Base-by-base conservation (phyloP, 2,888 invertebrate genomes). In the Lycocerus yunnanus region DNA sequence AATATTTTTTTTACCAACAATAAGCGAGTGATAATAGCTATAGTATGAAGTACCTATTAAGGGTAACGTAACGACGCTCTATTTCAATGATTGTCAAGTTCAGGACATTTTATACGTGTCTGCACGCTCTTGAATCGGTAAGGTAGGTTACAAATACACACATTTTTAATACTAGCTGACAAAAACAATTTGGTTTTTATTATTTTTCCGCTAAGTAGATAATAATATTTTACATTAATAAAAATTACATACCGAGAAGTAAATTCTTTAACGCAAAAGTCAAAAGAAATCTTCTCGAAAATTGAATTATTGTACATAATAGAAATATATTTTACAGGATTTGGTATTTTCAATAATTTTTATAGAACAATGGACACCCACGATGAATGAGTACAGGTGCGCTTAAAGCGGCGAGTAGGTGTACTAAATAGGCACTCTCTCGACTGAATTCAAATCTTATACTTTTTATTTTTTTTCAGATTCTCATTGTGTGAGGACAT, bases 401-500 rank as follows among this genome's bases (percentile, higher is more conserved):
- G 84, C 82, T 83, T 79, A 82, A 77, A 80, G 81, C 81, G 82
- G 81, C 74, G 80, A 84, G 86, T 86, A 85, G 86, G 85, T 86
- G 86, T 86, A 86, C 86, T 86, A 86, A 86, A 86, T 86, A 43
- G 43, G 43, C 43, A 86, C 85, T 85, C 85, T 84, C 84, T 84
- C 84, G 85, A 83, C 83, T 83, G 84, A 85, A 85, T 85, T 86
- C 84, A 85, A 85, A 85, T 85, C 84, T 82, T 81, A 80, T 83
- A 82, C 81, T 85, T 84, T 85, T 85, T 84, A 85, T 85, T 84
- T 84, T 43, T 83, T 81, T 82, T 81, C 82, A 81, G 86, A 84
- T 85, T 84, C 84, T 85, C 85, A 86, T 86, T 86, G 86, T 85
- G 85, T 85, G 85, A 85, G 85, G 86, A 85, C 86, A 86, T 86